Conservation (phyloP, 2,888 invertebrate species). For the Myopa tessellatipennis region DNA sequence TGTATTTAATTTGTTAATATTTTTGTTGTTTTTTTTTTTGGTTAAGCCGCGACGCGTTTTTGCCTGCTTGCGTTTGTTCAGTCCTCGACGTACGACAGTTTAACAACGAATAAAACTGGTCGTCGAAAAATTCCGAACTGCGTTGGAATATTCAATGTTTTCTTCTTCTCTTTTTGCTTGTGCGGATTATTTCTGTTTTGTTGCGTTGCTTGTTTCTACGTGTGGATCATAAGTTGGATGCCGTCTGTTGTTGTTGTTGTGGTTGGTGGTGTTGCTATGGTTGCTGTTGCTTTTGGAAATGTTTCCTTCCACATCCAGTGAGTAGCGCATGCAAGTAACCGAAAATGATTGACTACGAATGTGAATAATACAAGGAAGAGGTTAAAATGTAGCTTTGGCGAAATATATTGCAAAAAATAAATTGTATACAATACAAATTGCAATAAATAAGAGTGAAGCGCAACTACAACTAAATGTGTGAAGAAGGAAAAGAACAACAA, state of each 20-base stretch:
- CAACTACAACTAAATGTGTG: no score
- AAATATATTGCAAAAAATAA: no score
- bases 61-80: not conserved
- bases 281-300: not conserved
- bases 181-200: not conserved
- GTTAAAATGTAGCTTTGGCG: no score
- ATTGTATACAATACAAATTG: no score
- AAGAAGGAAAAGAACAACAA: no score
- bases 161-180: not conserved
- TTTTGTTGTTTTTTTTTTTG: not conserved
- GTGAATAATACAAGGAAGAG: no score
- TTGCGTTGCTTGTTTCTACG: not conserved
- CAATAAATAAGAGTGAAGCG: no score
- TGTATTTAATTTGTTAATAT: no score
- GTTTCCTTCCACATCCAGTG: not conserved
- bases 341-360: no score
- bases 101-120: slow-evolving; percentile 30
- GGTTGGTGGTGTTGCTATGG: no score
- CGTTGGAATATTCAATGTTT: slow-evolving; percentile 15
- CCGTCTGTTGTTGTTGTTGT: slow-evolving; percentile 1
- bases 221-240: not conserved
- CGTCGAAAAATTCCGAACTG: slow-evolving; percentile 23
- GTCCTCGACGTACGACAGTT: slow-evolving; percentile 26
- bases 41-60: slow-evolving; percentile 19
- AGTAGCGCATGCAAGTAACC: no score